Conservation (phyloP, 1,140 invertebrate genomes). For the Drosophila teissieri region DNA sequence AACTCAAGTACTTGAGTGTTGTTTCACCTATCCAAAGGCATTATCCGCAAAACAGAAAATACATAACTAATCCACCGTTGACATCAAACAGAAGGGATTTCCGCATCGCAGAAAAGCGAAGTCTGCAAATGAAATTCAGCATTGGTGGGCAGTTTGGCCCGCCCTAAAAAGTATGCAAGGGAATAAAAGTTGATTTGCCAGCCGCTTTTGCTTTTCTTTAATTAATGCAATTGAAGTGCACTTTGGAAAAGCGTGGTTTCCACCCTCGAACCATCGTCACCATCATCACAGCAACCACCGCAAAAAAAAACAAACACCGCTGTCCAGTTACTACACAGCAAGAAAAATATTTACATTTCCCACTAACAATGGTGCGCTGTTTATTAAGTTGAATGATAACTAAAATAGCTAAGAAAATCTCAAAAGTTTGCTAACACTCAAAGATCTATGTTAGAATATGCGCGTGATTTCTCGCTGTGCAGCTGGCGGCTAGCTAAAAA, state of each 20-base stretch:
- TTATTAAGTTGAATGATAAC: no score
- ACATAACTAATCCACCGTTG: conserved; percentile 25
- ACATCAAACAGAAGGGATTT: conserved; percentile 35
- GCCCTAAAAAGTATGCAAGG: conserved; percentile 13
- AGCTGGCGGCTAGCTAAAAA: conserved; percentile 16
- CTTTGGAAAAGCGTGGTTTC: conserved; percentile 62
- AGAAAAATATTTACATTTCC: not conserved
- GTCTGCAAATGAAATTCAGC: conserved; percentile 37
- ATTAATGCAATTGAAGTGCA: conserved; percentile 81
- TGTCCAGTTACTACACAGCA: conserved; percentile 6
- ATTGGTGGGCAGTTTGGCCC: not conserved
- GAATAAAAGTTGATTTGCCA: conserved; percentile 39
- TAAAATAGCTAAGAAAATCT: no score
- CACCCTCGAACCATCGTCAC: conserved; percentile 29
- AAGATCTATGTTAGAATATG: not conserved
- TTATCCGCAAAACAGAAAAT: conserved; percentile 10
- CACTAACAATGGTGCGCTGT: no score
- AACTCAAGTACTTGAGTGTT: not conserved
- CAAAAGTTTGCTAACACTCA: not conserved
- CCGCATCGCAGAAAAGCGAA: conserved; percentile 26
- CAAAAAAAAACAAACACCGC: conserved; percentile 2
- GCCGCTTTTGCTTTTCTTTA: conserved; percentile 53
- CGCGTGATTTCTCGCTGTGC: not conserved
- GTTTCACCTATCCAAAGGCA: conserved; percentile 4
- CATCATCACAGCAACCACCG: conserved; percentile 18